These are phyloP conservation scores for Drosophila asahinai DNA, from an alignment of 1,140 invertebrate genomes.

Conservation along the genomic window DNA sequence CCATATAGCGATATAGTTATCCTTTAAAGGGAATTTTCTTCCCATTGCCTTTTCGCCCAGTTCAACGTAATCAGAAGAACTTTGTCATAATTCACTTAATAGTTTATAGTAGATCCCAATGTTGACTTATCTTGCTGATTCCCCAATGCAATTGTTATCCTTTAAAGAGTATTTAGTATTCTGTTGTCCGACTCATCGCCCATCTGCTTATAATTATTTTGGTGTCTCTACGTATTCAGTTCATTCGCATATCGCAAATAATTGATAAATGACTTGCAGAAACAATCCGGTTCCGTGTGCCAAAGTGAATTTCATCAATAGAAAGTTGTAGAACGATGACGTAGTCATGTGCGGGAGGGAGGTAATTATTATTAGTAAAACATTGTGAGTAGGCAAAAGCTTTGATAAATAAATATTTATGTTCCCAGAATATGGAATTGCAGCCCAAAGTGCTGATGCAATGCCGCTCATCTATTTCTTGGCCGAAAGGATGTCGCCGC, in stretches of 20 bases:
- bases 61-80: too few species aligned
- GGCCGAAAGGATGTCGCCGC: conserved; percentile 8
- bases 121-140: too few species aligned
- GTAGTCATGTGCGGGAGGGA: conserved; percentile 13
- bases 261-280: conserved; percentile 60
- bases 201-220: neutral
- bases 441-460: conserved; percentile 39
- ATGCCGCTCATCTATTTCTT: conserved; percentile 22
- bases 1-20: neutral
- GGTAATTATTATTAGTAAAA: conserved; percentile 1
- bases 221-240: conserved; percentile 4
- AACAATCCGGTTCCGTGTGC: conserved; percentile 4
- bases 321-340: conserved; percentile 67
- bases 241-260: conserved; percentile 39
- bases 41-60: too few species aligned
- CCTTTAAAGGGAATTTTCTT: neutral
- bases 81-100: too few species aligned
- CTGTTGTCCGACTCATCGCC: neutral
- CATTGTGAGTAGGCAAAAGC: conserved; percentile 15
- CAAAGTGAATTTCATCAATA: conserved; percentile 57
- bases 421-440: conserved; percentile 23
- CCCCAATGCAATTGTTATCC: neutral
- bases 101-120: neutral
- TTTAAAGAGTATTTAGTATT: neutral
- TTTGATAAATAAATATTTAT: conserved; percentile 28